Conservation (phyloP, 2,113 vertebrate species). For the Irena cyanogastra region DNA sequence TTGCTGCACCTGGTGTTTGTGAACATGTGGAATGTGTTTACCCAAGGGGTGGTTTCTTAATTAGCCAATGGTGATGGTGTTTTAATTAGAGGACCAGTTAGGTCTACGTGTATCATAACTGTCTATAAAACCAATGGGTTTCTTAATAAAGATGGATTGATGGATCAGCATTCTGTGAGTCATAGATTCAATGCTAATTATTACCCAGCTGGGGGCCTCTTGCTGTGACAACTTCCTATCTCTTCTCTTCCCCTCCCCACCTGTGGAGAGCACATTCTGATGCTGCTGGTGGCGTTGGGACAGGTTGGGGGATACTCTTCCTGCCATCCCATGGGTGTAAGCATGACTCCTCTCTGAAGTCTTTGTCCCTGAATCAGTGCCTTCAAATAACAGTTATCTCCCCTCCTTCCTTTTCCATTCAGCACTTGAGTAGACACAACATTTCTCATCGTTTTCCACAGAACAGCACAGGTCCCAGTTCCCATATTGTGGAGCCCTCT, state of each 20-base stretch:
- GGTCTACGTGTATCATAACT: too few species aligned
- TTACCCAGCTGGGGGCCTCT: too few species aligned
- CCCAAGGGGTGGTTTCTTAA: too few species aligned
- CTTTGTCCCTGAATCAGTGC: not conserved
- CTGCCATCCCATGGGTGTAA: not conserved
- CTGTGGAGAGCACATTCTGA: not conserved
- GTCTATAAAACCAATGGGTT: too few species aligned
- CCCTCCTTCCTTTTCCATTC: not conserved
- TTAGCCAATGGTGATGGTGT: too few species aligned
- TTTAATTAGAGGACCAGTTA: too few species aligned
- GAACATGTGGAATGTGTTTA: too few species aligned
- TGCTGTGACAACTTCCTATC: too few species aligned
- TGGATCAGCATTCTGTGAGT: too few species aligned
- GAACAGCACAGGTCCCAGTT: slow-evolving; percentile 8
- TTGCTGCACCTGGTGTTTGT: too few species aligned
- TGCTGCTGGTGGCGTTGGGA: not conserved
- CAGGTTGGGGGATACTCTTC: not conserved
- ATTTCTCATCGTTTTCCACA: slow-evolving; percentile 6
- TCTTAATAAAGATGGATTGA: too few species aligned
- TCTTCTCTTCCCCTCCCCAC: not conserved
- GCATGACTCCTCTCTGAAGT: not conserved
- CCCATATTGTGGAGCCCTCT: slow-evolving; percentile 44
- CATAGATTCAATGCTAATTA: too few species aligned
- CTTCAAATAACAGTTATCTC: not conserved
- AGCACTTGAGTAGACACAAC: not conserved